Evolutionary conservation across 23 tunicate genomes (phyloP).

Genomic region (Ciona savignyi): DNA sequence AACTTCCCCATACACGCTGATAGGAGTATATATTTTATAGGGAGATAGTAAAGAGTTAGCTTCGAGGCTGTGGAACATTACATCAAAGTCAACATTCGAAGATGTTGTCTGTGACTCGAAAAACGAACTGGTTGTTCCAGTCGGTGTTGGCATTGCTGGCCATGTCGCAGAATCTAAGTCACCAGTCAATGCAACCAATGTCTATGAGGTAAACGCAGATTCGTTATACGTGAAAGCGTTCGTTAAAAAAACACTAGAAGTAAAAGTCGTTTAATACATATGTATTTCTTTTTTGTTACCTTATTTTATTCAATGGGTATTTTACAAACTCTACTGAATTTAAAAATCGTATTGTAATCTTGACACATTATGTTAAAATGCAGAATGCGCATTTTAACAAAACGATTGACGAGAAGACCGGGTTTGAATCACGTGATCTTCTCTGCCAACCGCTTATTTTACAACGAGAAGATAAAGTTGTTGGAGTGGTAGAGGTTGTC

Average conservation of each 20-base stretch:
- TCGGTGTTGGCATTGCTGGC: slow-evolving; percentile 63
- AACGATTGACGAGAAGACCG: slow-evolving; percentile 79
- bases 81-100: slow-evolving; percentile 65
- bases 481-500: slow-evolving; percentile 77
- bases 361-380: no score
- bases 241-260: no score
- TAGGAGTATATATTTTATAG: no score
- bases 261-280: no score
- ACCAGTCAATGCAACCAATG: slow-evolving; percentile 42
- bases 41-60: slow-evolving; percentile 86
- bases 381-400: slow-evolving; percentile 72
- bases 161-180: slow-evolving; percentile 50
- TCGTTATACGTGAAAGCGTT: no score
- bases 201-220: slow-evolving; percentile 65
- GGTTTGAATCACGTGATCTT: slow-evolving; percentile 50
- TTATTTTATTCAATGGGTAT: neutral
- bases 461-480: slow-evolving; percentile 47
- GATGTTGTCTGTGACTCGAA: slow-evolving; percentile 50
- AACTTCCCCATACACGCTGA: no score
- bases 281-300: neutral
- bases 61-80: slow-evolving; percentile 65
- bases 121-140: slow-evolving; percentile 59
- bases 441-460: slow-evolving; percentile 74
- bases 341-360: no score
- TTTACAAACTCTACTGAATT: no score